Evolutionary conservation across 2,113 vertebrate genomes (phyloP).

Genomic region (Uria aalge): DNA sequence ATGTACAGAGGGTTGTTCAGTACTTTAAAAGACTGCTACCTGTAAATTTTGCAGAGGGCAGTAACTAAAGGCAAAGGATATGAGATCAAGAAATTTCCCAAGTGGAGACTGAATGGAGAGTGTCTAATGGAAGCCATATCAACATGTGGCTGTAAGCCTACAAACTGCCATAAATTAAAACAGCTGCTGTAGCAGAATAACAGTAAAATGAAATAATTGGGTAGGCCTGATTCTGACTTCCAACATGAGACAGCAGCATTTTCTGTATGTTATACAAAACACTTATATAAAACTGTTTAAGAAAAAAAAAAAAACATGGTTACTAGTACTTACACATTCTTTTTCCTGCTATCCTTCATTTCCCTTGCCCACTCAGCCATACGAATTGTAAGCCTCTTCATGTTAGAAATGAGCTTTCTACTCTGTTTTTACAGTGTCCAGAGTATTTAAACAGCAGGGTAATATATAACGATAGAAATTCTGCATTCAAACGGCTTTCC

Average conservation of each 20-base stretch:
- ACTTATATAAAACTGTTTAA: not conserved
- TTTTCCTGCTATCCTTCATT: not conserved
- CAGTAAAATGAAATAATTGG: not conserved
- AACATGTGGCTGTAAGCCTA: not conserved
- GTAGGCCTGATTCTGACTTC: not conserved
- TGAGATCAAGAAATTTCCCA: not conserved
- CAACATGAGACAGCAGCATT: not conserved
- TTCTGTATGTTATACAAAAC: not conserved
- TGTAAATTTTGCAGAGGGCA: not conserved
- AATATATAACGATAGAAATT: not conserved
- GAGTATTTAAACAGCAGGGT: not conserved
- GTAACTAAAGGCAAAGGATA: not conserved
- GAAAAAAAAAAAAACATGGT: not conserved
- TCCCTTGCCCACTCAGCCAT: not conserved
- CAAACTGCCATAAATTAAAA: not conserved
- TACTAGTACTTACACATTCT: not conserved
- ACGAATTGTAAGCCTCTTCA: not conserved
- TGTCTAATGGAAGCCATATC: not conserved
- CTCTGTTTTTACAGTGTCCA: not conserved
- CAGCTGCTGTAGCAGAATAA: not conserved
- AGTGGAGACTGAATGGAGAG: not conserved
- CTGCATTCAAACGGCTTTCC: not conserved
- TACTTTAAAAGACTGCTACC: not conserved
- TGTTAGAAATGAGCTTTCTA: not conserved
- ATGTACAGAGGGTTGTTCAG: not conserved